Conservation (phyloP, 2,888 invertebrate species). For the Tetheella fluctuosa region DNA sequence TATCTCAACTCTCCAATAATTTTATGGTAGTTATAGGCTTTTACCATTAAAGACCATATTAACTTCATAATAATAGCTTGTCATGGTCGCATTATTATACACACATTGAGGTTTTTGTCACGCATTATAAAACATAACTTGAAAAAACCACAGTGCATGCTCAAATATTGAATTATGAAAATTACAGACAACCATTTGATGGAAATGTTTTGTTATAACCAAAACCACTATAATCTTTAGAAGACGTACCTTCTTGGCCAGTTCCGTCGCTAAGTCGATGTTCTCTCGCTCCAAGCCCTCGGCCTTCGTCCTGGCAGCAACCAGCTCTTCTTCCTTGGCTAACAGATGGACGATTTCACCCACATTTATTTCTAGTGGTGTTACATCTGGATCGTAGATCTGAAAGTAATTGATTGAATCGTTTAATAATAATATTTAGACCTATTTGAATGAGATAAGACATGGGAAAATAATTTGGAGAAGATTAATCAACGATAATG, state of each 20-base stretch:
- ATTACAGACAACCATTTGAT: neutral
- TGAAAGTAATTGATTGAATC: constrained; percentile 33
- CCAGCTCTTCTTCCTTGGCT: constrained; percentile 96
- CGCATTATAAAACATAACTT: neutral
- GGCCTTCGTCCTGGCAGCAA: constrained; percentile 93
- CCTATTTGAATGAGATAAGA: too few relatives aligned
- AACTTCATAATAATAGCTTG: too few relatives aligned
- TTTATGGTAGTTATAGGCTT: too few relatives aligned
- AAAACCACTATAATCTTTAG: constrained; percentile 6
- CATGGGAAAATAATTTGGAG: too few relatives aligned
- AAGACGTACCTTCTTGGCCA: constrained; percentile 89
- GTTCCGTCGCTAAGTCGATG: constrained; percentile 92
- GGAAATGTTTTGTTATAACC: constrained; percentile 15
- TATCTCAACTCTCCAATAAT: too few relatives aligned
- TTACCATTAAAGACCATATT: too few relatives aligned
- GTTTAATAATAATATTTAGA: neutral
- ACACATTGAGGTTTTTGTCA: neutral
- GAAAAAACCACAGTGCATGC: neutral
- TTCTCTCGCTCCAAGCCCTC: constrained; percentile 95
- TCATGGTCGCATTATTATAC: too few relatives aligned
- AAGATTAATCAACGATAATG: too few relatives aligned
- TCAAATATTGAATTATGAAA: neutral
- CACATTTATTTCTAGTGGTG: constrained; percentile 95
- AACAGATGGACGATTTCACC: constrained; percentile 94
- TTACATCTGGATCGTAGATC: constrained; percentile 91